Evolutionary conservation across 2,888 invertebrate species (phyloP).

Genomic region (Therioaphis trifolii): DNA sequence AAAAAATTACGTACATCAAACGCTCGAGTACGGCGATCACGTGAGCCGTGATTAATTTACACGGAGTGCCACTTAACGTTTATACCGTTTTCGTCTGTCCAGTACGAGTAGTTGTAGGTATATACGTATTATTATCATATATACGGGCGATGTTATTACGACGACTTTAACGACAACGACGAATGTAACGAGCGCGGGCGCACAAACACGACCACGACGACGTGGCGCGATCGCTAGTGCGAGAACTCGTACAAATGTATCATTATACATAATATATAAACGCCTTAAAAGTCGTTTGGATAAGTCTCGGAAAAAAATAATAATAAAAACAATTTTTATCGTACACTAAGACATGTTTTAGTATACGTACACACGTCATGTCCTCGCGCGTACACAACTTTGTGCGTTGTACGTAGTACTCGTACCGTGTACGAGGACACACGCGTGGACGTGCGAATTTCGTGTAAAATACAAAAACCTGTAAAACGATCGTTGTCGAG

Average conservation of each 20-base stretch:
- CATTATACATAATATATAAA: neutral
- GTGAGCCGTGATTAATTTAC: slow-evolving; percentile 54
- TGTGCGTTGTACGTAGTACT: too few relatives aligned
- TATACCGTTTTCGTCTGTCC: slow-evolving; percentile 21
- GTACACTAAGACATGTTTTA: too few relatives aligned
- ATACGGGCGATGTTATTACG: too few relatives aligned
- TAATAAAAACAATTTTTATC: too few relatives aligned
- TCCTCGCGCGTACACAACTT: too few relatives aligned
- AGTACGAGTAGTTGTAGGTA: neutral
- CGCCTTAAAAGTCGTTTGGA: neutral
- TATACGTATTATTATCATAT: neutral
- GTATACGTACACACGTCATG: too few relatives aligned
- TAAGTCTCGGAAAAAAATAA: neutral
- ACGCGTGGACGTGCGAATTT: neutral
- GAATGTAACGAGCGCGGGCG: too few relatives aligned
- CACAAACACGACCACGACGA: too few relatives aligned
- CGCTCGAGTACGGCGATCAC: slow-evolving; percentile 16
- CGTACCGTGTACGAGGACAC: too few relatives aligned
- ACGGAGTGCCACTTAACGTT: slow-evolving; percentile 60
- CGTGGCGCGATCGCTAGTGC: neutral
- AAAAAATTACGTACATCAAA: slow-evolving; percentile 46
- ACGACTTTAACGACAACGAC: neutral
- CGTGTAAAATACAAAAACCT: neutral
- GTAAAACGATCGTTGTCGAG: neutral
- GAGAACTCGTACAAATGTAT: neutral